Conservation (phyloP, 2,113 vertebrate species). For the Limanda limanda region DNA sequence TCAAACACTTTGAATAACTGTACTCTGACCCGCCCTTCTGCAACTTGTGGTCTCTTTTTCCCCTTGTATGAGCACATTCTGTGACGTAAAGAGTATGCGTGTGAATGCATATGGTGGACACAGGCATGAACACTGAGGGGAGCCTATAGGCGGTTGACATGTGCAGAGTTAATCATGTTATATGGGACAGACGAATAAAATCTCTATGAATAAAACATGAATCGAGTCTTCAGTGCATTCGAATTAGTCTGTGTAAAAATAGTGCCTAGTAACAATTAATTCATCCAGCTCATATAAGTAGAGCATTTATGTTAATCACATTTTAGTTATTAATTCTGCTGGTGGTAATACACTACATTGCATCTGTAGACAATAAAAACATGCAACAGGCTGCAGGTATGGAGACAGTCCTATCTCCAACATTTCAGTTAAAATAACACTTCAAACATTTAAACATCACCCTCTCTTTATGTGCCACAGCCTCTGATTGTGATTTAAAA, state of each 20-base stretch:
- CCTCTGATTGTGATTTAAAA: too few relatives aligned
- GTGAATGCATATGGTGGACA: neutral
- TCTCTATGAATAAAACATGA: conserved; percentile 33
- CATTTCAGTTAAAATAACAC: neutral
- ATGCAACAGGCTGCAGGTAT: neutral
- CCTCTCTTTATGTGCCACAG: too few relatives aligned
- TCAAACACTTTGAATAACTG: conserved; percentile 53
- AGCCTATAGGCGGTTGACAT: conserved; percentile 65
- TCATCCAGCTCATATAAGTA: neutral
- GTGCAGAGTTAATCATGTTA: conserved; percentile 63
- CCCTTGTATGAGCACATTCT: conserved; percentile 2
- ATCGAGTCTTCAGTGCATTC: conserved; percentile 24
- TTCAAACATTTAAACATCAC: conserved; percentile 5
- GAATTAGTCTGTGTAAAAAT: too few relatives aligned
- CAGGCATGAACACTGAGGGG: conserved; percentile 2
- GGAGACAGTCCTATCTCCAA: neutral
- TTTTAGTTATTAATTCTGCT: conserved; percentile 4
- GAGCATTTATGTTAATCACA: conserved; percentile 1
- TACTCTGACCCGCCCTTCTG: conserved; percentile 8
- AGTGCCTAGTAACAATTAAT: neutral
- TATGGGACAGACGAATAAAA: conserved; percentile 43
- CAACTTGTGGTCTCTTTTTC: neutral
- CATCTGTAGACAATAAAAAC: conserved; percentile 14
- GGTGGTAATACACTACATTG: neutral
- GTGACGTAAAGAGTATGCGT: neutral